Evolutionary conservation across 2,888 invertebrate genomes (phyloP).

Genomic region (Mechanitis messenoides): DNA sequence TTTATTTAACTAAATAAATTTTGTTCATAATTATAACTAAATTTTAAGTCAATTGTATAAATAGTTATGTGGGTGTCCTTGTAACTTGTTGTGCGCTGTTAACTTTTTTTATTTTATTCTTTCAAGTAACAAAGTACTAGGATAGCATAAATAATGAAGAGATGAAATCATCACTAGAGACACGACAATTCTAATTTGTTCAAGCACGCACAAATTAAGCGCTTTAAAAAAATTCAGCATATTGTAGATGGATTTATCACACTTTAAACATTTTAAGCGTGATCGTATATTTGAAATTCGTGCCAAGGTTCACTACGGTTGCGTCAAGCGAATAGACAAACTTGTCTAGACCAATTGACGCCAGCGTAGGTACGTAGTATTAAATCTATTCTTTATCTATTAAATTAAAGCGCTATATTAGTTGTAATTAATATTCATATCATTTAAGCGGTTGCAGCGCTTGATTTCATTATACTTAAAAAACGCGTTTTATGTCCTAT

Average conservation of each 20-base stretch:
- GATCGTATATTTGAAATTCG: conserved; percentile 34
- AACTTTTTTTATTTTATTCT: no score
- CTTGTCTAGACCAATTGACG: conserved; percentile 50
- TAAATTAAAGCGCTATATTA: conserved; percentile 22
- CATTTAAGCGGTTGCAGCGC: conserved; percentile 26
- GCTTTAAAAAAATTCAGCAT: background rate
- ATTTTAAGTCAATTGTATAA: no score
- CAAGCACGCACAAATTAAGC: background rate
- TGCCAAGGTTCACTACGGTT: conserved; percentile 52
- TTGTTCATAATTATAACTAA: no score
- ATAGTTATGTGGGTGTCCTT: no score
- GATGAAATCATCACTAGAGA: conserved; percentile 5
- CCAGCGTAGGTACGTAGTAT: conserved; percentile 33
- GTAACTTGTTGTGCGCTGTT: no score
- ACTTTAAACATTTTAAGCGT: conserved; percentile 32
- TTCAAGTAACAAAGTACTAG: conserved; percentile 30
- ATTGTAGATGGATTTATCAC: background rate
- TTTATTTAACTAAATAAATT: no score
- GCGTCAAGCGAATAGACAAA: conserved; percentile 41
- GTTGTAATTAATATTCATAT: conserved; percentile 8
- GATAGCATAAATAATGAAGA: conserved; percentile 15
- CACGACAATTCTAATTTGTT: conserved; percentile 2
- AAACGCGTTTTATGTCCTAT: conserved; percentile 31
- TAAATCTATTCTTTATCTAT: conserved; percentile 28
- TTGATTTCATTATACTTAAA: conserved; percentile 14